phyloP scores from a whole-genome alignment of 1,140 invertebrate species.

The Orussus abietinus region DNA sequence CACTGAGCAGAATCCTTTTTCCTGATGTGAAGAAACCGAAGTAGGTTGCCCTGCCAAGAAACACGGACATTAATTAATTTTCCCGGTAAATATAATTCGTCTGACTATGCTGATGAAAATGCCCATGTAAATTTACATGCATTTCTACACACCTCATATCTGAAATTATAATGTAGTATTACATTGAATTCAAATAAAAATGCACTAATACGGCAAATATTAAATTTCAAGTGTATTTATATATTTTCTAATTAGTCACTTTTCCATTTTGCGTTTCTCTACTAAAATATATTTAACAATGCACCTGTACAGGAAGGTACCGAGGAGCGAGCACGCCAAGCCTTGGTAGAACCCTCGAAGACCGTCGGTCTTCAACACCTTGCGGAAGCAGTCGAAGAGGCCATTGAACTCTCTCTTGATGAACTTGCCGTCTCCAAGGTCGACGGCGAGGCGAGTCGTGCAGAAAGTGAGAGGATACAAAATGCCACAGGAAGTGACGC shows the following conservation, averaged over 20 bases:
- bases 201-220: too few species aligned
- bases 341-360: conserved; percentile 62
- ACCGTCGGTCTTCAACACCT: conserved; percentile 62
- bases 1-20: not conserved
- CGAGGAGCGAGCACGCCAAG: conserved; percentile 62
- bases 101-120: conserved; percentile 29
- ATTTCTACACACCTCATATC: too few species aligned
- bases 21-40: not conserved
- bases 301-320: conserved; percentile 57
- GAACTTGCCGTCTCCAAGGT: conserved; percentile 54
- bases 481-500: conserved; percentile 66
- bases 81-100: too few species aligned
- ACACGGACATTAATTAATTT: not conserved
- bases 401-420: conserved; percentile 62
- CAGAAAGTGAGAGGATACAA: conserved; percentile 59
- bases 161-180: too few species aligned
- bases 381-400: conserved; percentile 59
- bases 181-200: too few species aligned
- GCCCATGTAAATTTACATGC: too few species aligned
- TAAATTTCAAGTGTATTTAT: too few species aligned
- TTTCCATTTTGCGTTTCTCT: too few species aligned
- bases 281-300: too few species aligned
- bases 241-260: too few species aligned
- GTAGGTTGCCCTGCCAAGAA: conserved; percentile 30
- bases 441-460: conserved; percentile 41